These are phyloP conservation scores for Etia nguti DNA, from an alignment of 2,113 vertebrate genomes.

Conservation along the genomic window DNA sequence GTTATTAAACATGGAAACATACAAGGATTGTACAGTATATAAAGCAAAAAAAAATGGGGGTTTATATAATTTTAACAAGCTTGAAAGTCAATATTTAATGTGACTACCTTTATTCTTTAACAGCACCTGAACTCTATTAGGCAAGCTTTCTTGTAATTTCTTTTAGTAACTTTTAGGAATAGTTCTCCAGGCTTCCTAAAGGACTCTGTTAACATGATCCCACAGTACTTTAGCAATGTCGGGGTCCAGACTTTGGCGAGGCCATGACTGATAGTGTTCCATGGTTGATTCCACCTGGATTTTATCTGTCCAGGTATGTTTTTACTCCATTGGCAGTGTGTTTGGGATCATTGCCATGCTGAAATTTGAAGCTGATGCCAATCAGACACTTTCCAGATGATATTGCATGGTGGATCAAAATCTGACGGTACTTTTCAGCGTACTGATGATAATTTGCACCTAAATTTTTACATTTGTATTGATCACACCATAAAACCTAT, in stretches of 20 bases:
- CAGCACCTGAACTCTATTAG: background rate
- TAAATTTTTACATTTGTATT: background rate
- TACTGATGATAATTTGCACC: background rate
- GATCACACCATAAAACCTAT: background rate
- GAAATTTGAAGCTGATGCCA: background rate
- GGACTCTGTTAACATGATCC: background rate
- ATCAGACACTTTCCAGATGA: background rate
- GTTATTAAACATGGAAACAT: background rate
- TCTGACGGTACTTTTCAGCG: background rate
- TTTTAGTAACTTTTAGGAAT: background rate
- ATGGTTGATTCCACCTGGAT: background rate
- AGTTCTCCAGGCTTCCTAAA: background rate
- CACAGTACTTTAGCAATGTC: background rate
- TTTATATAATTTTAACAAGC: background rate
- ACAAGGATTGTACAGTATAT: background rate
- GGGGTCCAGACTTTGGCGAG: background rate
- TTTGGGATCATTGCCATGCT: background rate
- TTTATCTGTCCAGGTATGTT: background rate
- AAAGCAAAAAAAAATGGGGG: background rate
- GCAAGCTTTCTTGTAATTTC: background rate
- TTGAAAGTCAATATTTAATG: background rate
- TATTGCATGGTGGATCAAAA: background rate
- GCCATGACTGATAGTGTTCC: background rate
- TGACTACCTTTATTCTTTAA: background rate
- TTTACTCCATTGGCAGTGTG: fast-evolving